Evolutionary conservation across 2,797 vertebrate species (phyloP), one percentile per base, ranked within the genome.

Genomic region (Cossypha dichroa): DNA sequence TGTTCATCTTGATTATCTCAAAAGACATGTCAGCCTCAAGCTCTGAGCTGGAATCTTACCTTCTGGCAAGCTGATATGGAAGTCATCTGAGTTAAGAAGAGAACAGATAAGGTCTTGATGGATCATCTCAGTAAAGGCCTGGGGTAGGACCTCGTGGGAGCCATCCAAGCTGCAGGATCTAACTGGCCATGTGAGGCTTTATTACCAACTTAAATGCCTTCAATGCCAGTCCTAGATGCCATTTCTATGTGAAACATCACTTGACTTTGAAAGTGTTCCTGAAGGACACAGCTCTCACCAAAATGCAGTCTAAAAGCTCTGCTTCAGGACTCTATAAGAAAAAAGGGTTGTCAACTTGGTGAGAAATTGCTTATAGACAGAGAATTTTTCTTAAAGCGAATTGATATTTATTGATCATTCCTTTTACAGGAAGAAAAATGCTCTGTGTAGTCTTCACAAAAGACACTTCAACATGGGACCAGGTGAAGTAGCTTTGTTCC

Each of bases 381-480:
- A 56, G 23, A 74, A 5, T 51, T 85, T 92, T 85, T 93, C 59
- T 45, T 73, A 52, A 85, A 76, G 21, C 1, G 82, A 87, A 79
- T 72, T 87, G 69, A n/a, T 93, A 89, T 66, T 84, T 93, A 73
- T 85, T 79, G 86, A 79, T 93, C 58, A 62, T 72, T 93, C 18
- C 20, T 49, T 64, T 80, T 62, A 62, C 34, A 45, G 59, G 43
- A 90, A 54, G 55, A 91, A 84, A 94, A 95, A 83, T 38, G 26
- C n/a, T 85, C 43, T 45, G 13, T 58, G 43, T 56, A 63, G 51
- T 38, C 26, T 86, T 72, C 33, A 81, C 69, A 82, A 75, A 81
- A 81, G 48, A 9, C 28, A 23, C 6, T 91, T 91, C 54, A 77
- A n/a, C 28, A 29, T 0, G 1, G 26, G 33, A 76, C 17, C 28